These are phyloP conservation scores for Pseudomyrmex pallidus DNA, from an alignment of 1,140 invertebrate species.

Conservation along the genomic window DNA sequence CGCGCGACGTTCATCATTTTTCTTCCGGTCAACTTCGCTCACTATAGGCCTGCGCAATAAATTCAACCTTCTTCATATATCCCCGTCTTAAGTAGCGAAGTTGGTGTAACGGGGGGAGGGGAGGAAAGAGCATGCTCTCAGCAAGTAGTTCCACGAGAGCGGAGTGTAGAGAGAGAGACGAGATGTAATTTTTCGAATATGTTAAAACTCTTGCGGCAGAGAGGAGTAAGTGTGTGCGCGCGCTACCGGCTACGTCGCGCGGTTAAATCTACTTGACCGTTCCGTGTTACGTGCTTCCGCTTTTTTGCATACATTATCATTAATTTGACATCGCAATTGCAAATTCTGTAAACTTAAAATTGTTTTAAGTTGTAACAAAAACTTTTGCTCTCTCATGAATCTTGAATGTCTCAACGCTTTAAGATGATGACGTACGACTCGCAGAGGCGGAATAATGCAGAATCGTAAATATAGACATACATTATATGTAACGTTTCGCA, in stretches of 20 bases:
- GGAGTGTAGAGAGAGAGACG: not conserved
- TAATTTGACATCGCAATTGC: not conserved
- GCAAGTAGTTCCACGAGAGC: not conserved
- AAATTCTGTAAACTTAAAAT: slow-evolving; percentile 14
- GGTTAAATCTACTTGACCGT: not conserved
- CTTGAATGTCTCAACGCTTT: not conserved
- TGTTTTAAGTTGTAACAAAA: not conserved
- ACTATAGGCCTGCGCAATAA: slow-evolving; percentile 18
- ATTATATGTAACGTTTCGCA: too few relatives aligned
- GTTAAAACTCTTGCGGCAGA: slow-evolving; percentile 14
- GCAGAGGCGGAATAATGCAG: too few relatives aligned
- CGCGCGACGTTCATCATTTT: slow-evolving; percentile 31
- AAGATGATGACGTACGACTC: not conserved
- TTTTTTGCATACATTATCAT: slow-evolving; percentile 10
- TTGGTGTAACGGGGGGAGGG: slow-evolving; percentile 22
- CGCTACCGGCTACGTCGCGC: not conserved
- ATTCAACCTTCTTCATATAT: slow-evolving; percentile 25
- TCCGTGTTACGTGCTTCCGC: not conserved
- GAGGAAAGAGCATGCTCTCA: not conserved
- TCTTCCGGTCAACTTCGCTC: slow-evolving; percentile 9
- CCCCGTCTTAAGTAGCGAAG: slow-evolving; percentile 31
- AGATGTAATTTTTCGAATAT: slow-evolving; percentile 52
- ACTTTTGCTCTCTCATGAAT: slow-evolving; percentile 14
- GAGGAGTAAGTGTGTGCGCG: not conserved
- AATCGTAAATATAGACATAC: too few relatives aligned